Base-by-base conservation (phyloP, 2,888 invertebrate species). In the Rhamphomyia laevipes region DNA sequence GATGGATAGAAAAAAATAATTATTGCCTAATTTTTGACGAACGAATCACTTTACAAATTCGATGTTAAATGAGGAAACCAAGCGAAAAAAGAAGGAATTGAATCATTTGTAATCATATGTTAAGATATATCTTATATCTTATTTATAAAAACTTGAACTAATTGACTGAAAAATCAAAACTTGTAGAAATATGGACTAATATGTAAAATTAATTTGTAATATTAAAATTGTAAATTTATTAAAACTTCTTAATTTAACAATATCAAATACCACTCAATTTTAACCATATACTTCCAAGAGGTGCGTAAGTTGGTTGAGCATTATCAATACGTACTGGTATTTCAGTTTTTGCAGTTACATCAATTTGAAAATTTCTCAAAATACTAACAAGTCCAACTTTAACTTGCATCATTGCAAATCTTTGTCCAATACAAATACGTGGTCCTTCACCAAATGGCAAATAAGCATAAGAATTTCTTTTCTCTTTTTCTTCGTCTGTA, bases 371-470 rank as follows among this genome's bases (percentile, higher is more conserved):
- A n/a, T 53, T 53, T 17, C 41, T 47, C 6, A 56, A 30, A 3
- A 56, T 18, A n/a, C 21, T 50, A 12, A 43, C 46, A 2, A 56
- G 15, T 27, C 46, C 55, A 35, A 53, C 45, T 46, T 51, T 49
- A 9, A 49, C 46, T 45, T 54, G 55, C 49, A 56, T 48, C 33
- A 53, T 40, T 17, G 53, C 55, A 43, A 56, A 52, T 40, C 53
- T 30, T 12, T 43, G 33, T 5, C 56, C 56, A 18, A 56, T 52
- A 45, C 56, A 56, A 40, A 51, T 53, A 30, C 63, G 53, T 0
- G 64, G 65, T 7, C 67, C 65, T 37, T 63, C 64, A 10, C 65
- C 65, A 48, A 64, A 67, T 5, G 65, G 64, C 38, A 65, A 47
- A 50, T 57, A 65, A 6, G 60, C 46, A 48, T 55, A 63, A 2